Conservation (phyloP, 2,113 vertebrate species). For the Dromaius novaehollandiae region DNA sequence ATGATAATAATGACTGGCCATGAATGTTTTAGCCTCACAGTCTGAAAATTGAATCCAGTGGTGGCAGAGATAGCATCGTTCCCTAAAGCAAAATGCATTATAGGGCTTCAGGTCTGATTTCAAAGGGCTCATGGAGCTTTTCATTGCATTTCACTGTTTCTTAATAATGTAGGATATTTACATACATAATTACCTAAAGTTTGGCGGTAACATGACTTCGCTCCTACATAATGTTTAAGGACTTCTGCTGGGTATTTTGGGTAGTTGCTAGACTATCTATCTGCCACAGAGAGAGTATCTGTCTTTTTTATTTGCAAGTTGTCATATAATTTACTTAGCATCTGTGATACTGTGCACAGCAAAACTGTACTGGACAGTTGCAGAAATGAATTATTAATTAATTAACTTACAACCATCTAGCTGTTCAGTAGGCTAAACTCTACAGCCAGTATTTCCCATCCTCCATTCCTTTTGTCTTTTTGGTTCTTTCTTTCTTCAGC, state of each 20-base stretch:
- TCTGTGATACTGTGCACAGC: not conserved
- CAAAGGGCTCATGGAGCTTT: not conserved
- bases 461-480: not conserved
- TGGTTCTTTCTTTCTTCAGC: not conserved
- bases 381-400: slow-evolving; percentile 2
- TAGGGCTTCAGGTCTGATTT: not conserved
- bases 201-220: not conserved
- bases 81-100: not conserved
- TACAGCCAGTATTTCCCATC: not conserved
- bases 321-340: not conserved
- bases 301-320: not conserved
- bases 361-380: not conserved
- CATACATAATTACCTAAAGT: not conserved
- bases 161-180: not conserved
- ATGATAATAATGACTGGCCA: not conserved
- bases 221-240: not conserved
- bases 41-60: not conserved
- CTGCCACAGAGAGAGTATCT: not conserved
- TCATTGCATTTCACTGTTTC: not conserved
- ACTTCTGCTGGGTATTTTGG: not conserved
- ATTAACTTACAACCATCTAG: not conserved
- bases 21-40: not conserved
- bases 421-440: not conserved
- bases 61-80: not conserved
- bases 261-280: not conserved